Evolutionary conservation across 2,888 invertebrate species (phyloP).

Genomic region (Trichacis sp.): DNA sequence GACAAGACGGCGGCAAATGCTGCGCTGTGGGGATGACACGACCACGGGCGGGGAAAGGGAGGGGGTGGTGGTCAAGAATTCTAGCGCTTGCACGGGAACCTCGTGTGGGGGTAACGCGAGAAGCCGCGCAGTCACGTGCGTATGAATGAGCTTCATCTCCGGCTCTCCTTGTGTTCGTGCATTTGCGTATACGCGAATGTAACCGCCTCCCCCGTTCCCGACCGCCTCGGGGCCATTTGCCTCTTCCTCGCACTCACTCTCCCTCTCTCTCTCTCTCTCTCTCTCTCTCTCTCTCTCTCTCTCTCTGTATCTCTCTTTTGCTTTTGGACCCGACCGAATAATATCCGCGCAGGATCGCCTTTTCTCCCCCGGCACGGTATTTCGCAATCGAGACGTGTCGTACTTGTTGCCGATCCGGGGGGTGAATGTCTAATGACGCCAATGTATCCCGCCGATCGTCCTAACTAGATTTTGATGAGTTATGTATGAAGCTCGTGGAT

Average conservation of each 20-base stretch:
- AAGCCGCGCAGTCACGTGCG: conserved; percentile 27
- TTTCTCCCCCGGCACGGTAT: conserved; percentile 23
- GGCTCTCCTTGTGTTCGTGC: not conserved
- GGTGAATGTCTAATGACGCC: conserved; percentile 44
- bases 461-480: conserved; percentile 39
- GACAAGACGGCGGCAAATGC: no score
- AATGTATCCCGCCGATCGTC: conserved; percentile 37
- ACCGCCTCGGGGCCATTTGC: conserved; percentile 40
- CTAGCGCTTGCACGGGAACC: conserved; percentile 47
- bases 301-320: no score
- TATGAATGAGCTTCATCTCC: conserved; percentile 37
- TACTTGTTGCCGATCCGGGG: conserved; percentile 39
- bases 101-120: conserved; percentile 30
- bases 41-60: conserved; percentile 24
- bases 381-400: conserved; percentile 33
- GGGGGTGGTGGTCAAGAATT: conserved; percentile 60
- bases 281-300: no score
- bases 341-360: no score
- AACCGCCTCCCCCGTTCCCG: conserved; percentile 33
- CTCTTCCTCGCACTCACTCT: no score
- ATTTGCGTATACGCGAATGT: conserved; percentile 20
- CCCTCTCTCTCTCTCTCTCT: no score
- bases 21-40: no score
- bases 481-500: conserved; percentile 21
- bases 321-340: no score